Evolutionary conservation across 92 coral and sea anemone genomes (phyloP), one percentile per base, ranked within the genome.

Genomic region (Palythoa grandiflora): DNA sequence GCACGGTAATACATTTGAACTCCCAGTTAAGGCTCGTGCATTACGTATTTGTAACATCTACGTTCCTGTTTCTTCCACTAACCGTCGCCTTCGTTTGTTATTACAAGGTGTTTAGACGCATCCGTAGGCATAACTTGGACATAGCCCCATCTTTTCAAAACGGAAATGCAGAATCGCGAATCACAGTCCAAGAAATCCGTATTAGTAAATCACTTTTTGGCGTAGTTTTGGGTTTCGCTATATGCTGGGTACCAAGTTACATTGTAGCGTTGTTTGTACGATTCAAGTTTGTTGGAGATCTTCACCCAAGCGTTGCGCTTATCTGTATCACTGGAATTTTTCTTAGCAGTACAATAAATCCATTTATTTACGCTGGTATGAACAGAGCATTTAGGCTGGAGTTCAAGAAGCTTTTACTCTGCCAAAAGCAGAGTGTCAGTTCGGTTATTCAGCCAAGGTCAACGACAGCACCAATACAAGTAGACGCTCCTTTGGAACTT

Each of bases 351-450:
- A 85, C 92, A 9, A 89, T 84, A 28, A 89, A 89, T 65, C 89
- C 88, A 2, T 89, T 89, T 11, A 89, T 89, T 72, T 89, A 89
- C 87, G 92, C 92, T 0, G 92, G 92, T 28, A 89, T 89, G 92
- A 89, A 89, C 70, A 85, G 71, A 53, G 63, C 77, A 17, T 89
- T 89, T 72, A 89, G 84, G 83, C 54, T 60, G 37, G 89, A 89
- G 71, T 89, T 89, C 60, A 53, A 68, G 51, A 87, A 88, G 20
- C 73, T 89, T 11, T 60, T 89, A 10, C 70, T 83, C 5, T 89
- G 89, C 44, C 57, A 51, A 20, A 81, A 15, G 68, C 68, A 77
- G 12, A 55, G 5, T 1, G n/a, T 11, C 39, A 51, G 11, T 54
- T 77, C 66, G 2, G 66, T 54, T 54, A 48, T 75, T n/a, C 79